These are phyloP conservation scores for Drosophila differens DNA, from an alignment of 2,888 invertebrate species.

Conservation along the genomic window DNA sequence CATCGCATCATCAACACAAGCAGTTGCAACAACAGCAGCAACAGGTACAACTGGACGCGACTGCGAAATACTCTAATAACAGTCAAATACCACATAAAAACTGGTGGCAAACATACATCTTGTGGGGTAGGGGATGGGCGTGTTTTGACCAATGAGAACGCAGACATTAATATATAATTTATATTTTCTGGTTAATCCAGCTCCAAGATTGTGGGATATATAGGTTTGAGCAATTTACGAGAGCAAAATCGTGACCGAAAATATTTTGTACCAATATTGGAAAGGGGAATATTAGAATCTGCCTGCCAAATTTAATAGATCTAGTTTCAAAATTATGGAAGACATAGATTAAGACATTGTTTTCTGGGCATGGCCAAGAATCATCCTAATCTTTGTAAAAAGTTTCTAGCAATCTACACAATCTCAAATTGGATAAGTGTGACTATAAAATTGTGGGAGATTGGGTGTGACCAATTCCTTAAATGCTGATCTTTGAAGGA, in stretches of 20 bases:
- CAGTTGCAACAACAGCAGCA: constrained; percentile 29
- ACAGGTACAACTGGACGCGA: not conserved
- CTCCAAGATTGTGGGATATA: not conserved
- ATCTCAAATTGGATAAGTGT: not conserved
- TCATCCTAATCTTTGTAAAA: not conserved
- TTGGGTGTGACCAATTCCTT: not conserved
- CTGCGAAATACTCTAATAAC: not conserved
- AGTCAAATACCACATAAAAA: not conserved
- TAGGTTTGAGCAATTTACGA: not conserved
- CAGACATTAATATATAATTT: not conserved
- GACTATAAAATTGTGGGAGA: not conserved
- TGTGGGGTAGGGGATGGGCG: not conserved
- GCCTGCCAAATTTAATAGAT: not conserved
- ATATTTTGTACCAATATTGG: not conserved
- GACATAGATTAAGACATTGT: not conserved
- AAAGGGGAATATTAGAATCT: not conserved
- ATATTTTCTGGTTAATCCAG: not conserved
- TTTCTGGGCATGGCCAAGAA: not conserved
- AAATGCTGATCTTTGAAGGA: not conserved
- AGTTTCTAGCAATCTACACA: not conserved
- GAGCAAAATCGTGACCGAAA: not conserved
- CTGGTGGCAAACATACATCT: not conserved
- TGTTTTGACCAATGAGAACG: not conserved
- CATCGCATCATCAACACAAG: constrained; percentile 36
- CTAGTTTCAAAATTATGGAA: not conserved